These are phyloP conservation scores for Oncopodura yosiiana DNA, from an alignment of 1,140 invertebrate genomes.

Conservation along the genomic window DNA sequence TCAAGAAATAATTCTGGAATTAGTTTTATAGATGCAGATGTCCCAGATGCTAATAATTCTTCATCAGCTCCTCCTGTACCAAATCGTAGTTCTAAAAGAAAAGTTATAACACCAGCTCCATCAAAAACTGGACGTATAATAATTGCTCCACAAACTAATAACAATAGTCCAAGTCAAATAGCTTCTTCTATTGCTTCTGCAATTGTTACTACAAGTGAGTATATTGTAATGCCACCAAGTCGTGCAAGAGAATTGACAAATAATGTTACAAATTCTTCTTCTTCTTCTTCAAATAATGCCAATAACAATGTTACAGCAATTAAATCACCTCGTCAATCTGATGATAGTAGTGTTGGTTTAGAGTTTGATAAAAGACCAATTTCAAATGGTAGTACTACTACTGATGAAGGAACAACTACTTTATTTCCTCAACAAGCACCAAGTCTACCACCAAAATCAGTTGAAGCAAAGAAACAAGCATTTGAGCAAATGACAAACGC, in stretches of 20 bases:
- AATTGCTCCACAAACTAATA: neutral
- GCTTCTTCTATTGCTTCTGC: neutral
- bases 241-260: conserved; percentile 24
- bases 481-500: neutral
- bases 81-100: conserved; percentile 8
- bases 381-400: neutral
- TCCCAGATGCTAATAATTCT: too few species aligned
- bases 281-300: too few species aligned
- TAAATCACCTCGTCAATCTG: too few species aligned
- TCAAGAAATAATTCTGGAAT: too few species aligned
- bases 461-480: neutral
- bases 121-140: neutral
- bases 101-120: neutral
- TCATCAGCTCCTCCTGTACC: conserved; percentile 20
- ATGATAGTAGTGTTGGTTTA: neutral
- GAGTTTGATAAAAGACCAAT: neutral
- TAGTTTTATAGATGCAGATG: too few species aligned
- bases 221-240: conserved; percentile 31
- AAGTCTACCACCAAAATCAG: conserved; percentile 12
- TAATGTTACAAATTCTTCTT: too few species aligned
- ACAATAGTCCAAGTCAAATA: neutral
- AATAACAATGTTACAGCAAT: conserved; percentile 3
- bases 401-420: neutral
- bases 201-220: conserved; percentile 7
- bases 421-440: conserved; percentile 1